Base-by-base conservation (phyloP, 2,113 vertebrate species). In the Eidolon helvum region DNA sequence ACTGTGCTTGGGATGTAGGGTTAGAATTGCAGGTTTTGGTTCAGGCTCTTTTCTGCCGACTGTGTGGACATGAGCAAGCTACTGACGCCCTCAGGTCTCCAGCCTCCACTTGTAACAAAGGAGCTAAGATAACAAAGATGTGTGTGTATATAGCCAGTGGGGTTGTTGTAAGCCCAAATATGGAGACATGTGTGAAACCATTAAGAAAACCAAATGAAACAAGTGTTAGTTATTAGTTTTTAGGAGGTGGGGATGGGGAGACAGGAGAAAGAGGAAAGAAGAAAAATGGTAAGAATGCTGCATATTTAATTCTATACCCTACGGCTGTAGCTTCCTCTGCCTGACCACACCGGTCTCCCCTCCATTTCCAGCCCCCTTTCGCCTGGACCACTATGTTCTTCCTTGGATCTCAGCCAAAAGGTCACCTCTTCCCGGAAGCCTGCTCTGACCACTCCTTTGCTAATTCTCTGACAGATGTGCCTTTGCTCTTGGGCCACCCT, bases 1-100 rank as follows among this genome's bases (percentile, higher is more conserved):
- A 21, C 55, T 28, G 69, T 5, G 12, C 4, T 0, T 3, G n/a
- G 50, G 4, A 16, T 11, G 6, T 15, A 53, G 24, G 18, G 30
- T 15, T 33, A 91, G 83, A 66, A 21, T 11, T 26, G 53, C 84
- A 0, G 45, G 10, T 38, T 78, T 75, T 9, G 59, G 63, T 66
- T 66, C 26, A 38, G 38, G 33, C 48, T 26, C 18, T 33, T 35
- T 48, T 45, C 50, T 45, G 19, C 8, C 24, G 28, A 10, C 30
- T 38, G 12, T 50, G 28, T 66, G 45, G 45, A 65, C 33, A 30
- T 4, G 35, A 53, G 33, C 45, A 48, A 71, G 28, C 68, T 68
- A 40, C 24, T 26, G 57, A 22, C 5, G 21, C 28, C 63, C 38
- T 77, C 65, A 75, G 33, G 7, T 35, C 10, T n/a, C 30, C 18